These are phyloP conservation scores for Doris montereyensis DNA, from an alignment of 2,888 invertebrate genomes.

Conservation along the genomic window DNA sequence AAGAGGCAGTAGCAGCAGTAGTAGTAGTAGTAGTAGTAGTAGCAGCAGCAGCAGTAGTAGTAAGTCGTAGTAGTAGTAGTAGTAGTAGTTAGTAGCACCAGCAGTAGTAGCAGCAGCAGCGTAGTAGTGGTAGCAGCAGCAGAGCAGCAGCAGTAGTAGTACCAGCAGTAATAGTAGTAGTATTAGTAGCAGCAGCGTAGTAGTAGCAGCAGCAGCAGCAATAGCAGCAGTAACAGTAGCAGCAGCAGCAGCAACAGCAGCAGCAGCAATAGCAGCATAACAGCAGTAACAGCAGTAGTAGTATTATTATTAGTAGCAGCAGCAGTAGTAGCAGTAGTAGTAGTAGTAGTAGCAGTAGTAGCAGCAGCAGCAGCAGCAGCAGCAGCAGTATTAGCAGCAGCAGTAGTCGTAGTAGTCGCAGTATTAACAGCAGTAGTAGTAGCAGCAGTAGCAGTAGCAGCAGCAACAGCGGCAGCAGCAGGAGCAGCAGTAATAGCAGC, in stretches of 20 bases:
- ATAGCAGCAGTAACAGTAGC: constrained; percentile 21
- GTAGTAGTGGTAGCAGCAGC: too few relatives aligned
- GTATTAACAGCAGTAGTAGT: constrained; percentile 32
- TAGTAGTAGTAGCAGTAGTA: constrained; percentile 33
- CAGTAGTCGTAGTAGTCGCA: too few relatives aligned
- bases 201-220: constrained; percentile 35
- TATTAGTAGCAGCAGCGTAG: too few relatives aligned
- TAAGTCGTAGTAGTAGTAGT: too few relatives aligned
- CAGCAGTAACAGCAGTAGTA: too few relatives aligned
- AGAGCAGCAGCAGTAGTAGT: too few relatives aligned
- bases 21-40: constrained; percentile 35
- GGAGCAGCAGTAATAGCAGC: constrained; percentile 33
- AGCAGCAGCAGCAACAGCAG: constrained; percentile 28
- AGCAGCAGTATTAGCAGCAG: too few relatives aligned
- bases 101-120: too few relatives aligned
- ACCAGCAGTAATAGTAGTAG: too few relatives aligned
- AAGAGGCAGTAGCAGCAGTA: constrained; percentile 36
- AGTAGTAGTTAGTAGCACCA: too few relatives aligned
- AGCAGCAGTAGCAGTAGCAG: constrained; percentile 33
- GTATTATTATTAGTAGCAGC: too few relatives aligned
- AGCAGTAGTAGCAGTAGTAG: constrained; percentile 24
- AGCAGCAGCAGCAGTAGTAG: constrained; percentile 34
- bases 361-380: constrained; percentile 35
- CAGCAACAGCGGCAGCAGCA: constrained; percentile 25
- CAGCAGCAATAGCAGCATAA: too few relatives aligned